Percentiles rank a stretch among this genome's conserved stretches.
These are phyloP conservation scores for Hylyphantes graminicola DNA, from an alignment of 1,140 invertebrate species.

Conservation along the genomic window DNA sequence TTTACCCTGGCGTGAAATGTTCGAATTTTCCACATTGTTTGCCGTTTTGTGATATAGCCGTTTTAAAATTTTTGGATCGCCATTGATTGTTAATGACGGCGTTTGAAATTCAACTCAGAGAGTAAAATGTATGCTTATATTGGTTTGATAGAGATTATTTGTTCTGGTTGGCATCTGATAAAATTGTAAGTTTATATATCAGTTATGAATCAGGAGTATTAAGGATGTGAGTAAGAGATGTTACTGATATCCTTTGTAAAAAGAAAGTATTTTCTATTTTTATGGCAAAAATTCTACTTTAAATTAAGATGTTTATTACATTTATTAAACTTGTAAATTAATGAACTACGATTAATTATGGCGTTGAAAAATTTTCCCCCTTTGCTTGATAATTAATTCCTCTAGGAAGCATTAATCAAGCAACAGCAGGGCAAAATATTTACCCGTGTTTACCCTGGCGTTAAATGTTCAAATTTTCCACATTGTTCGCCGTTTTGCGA, in stretches of 20 bases:
- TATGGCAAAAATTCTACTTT: too few relatives aligned
- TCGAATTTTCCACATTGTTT: constrained; percentile 28
- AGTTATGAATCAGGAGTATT: too few relatives aligned
- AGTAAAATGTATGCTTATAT: too few relatives aligned
- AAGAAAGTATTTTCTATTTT: too few relatives aligned
- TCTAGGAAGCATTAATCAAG: constrained; percentile 43
- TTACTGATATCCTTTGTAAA: too few relatives aligned
- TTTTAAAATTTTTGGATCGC: constrained; percentile 6
- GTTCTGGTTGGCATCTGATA: too few relatives aligned
- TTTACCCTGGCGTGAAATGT: constrained; percentile 25
- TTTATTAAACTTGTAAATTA: background rate
- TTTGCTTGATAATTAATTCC: constrained; percentile 51
- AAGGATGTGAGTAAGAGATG: too few relatives aligned
- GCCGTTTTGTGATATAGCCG: background rate
- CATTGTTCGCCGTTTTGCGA: constrained; percentile 3
- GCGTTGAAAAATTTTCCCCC: constrained; percentile 52
- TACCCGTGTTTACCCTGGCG: constrained; percentile 36
- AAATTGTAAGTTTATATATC: too few relatives aligned
- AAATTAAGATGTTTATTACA: too few relatives aligned
- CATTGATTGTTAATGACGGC: background rate
- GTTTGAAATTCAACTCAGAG: background rate
- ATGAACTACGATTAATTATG: constrained; percentile 46
- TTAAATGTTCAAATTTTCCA: constrained; percentile 24
- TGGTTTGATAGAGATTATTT: too few relatives aligned
- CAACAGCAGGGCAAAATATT: constrained; percentile 3